Evolutionary conservation across 2,113 vertebrate species (phyloP).

Genomic region (Opisthocomus hoazin): DNA sequence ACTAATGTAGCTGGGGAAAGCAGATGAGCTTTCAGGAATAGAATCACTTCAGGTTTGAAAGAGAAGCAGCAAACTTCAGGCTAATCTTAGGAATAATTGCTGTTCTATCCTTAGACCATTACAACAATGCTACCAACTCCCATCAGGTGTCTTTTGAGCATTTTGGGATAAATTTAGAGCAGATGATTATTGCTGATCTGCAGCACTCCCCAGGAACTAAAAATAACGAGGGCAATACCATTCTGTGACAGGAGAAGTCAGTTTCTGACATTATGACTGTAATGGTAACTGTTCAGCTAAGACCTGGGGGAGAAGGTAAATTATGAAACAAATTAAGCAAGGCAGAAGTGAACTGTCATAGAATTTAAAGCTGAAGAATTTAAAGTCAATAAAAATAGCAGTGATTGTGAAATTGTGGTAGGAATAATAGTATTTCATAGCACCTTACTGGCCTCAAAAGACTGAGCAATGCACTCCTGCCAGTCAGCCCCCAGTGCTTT

Average conservation of each 20-base stretch:
- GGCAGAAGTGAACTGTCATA: not conserved
- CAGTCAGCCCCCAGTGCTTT: not conserved
- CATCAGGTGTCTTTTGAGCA: slow-evolving; percentile 20
- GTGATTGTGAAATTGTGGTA: not conserved
- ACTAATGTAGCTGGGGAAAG: not conserved
- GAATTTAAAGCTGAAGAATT: not conserved
- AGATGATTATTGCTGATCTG: slow-evolving; percentile 16
- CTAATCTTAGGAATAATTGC: slow-evolving; percentile 34
- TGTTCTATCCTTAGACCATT: slow-evolving; percentile 28
- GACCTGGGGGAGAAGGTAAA: not conserved
- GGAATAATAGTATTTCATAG: not conserved
- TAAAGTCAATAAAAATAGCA: not conserved
- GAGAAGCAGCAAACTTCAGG: not conserved
- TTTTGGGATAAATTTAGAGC: slow-evolving; percentile 17
- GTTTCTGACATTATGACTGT: slow-evolving; percentile 8
- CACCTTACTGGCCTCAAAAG: not conserved
- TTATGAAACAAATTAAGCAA: not conserved
- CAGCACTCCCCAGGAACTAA: slow-evolving; percentile 14
- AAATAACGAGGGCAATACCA: slow-evolving; percentile 28
- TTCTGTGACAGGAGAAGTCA: not conserved
- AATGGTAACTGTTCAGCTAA: not conserved
- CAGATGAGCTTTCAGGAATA: not conserved
- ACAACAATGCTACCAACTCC: not conserved
- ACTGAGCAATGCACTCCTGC: not conserved
- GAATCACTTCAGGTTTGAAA: not conserved